These are phyloP conservation scores for Cyclina sinensis DNA, from an alignment of 1,140 invertebrate genomes.

Conservation along the genomic window DNA sequence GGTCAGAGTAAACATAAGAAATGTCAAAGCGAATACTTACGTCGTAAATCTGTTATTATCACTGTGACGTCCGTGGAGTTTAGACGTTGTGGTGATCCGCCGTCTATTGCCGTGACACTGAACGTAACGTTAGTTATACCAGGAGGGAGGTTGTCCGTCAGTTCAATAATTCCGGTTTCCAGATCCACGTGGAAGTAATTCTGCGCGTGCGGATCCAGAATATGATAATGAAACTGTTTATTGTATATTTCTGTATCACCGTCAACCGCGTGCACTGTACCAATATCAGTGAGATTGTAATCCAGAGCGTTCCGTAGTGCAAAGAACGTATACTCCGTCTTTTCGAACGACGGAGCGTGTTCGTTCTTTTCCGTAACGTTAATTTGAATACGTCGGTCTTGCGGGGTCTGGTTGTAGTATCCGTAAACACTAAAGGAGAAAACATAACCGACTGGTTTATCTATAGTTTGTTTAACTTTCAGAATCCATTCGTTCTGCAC, in stretches of 20 bases:
- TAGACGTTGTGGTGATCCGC: slow-evolving; percentile 43
- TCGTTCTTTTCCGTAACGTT: slow-evolving; percentile 51
- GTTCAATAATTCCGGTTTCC: slow-evolving; percentile 35
- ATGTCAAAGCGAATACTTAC: slow-evolving; percentile 63
- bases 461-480: slow-evolving; percentile 38
- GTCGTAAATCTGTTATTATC: slow-evolving; percentile 39
- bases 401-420: neutral
- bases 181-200: slow-evolving; percentile 36
- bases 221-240: slow-evolving; percentile 54
- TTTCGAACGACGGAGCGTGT: slow-evolving; percentile 45
- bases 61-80: slow-evolving; percentile 20
- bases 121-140: slow-evolving; percentile 41
- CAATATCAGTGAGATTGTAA: slow-evolving; percentile 45
- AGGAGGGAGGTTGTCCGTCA: slow-evolving; percentile 32
- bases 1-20: no score
- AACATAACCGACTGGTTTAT: slow-evolving; percentile 61
- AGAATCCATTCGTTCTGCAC: slow-evolving; percentile 32
- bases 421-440: slow-evolving; percentile 40
- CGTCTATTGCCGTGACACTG: slow-evolving; percentile 59
- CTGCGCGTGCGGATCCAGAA: slow-evolving; percentile 26
- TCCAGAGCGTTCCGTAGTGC: slow-evolving; percentile 50
- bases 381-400: slow-evolving; percentile 36
- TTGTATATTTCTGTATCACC: slow-evolving; percentile 46
- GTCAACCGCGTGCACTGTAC: slow-evolving; percentile 43
- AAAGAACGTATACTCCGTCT: slow-evolving; percentile 40